Evolutionary conservation across 2,888 invertebrate genomes (phyloP).

Genomic region (Agrochola macilenta): DNA sequence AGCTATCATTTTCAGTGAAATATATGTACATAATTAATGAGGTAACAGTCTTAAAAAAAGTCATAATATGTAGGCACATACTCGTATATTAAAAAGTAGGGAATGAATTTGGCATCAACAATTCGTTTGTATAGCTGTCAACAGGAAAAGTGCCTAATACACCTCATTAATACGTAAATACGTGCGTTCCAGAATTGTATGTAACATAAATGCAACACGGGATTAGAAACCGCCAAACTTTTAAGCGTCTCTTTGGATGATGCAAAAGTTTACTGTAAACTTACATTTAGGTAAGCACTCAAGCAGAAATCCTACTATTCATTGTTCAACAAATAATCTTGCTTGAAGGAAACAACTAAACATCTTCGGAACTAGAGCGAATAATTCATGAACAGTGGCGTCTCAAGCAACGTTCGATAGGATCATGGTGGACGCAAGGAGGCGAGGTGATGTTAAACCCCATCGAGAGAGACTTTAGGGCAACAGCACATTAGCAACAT

Average conservation of each 20-base stretch:
- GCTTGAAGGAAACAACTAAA: background rate
- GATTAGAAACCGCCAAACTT: background rate
- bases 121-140: background rate
- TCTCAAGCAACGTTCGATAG: background rate
- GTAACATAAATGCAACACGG: background rate
- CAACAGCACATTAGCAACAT: constrained; percentile 13
- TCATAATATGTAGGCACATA: background rate
- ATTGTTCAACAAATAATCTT: background rate
- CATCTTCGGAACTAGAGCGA: background rate
- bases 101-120: background rate
- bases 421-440: background rate
- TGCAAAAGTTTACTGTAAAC: background rate
- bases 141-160: background rate
- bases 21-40: background rate
- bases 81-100: no score
- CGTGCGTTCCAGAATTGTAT: background rate
- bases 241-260: background rate
- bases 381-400: constrained; percentile 3
- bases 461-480: constrained; percentile 5
- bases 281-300: background rate
- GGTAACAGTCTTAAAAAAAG: background rate
- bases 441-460: background rate
- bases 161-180: background rate
- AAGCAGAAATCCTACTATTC: background rate
- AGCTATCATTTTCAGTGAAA: background rate